Percentiles rank a stretch among this genome's conserved stretches.
phyloP scores from a whole-genome alignment of 2,888 invertebrate genomes.

The Arctia plantaginis region DNA sequence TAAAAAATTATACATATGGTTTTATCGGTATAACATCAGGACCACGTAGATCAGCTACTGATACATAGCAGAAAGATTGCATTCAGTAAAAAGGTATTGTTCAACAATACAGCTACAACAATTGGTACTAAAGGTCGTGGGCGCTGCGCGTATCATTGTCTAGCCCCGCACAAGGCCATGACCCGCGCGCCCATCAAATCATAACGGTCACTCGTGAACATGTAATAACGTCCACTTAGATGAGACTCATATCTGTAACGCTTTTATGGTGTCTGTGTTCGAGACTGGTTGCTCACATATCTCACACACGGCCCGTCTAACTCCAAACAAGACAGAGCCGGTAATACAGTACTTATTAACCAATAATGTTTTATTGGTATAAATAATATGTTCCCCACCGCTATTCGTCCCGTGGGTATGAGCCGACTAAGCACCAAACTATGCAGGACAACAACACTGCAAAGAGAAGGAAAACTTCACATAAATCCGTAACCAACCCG shows the following conservation, averaged over 20 bases:
- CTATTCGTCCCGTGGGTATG: no score
- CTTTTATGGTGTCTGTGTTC: background rate
- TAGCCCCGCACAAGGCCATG: slow-evolving; percentile 41
- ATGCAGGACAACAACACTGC: no score
- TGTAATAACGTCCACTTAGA: slow-evolving; percentile 21
- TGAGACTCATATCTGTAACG: background rate
- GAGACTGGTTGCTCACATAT: background rate
- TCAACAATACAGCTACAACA: background rate
- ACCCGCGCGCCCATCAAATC: slow-evolving; percentile 28
- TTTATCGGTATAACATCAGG: background rate
- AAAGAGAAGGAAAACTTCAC: no score
- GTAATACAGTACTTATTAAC: no score
- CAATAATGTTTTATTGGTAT: no score
- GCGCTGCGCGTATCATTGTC: slow-evolving; percentile 35
- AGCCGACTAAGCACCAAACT: no score
- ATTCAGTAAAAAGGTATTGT: background rate
- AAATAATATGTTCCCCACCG: no score
- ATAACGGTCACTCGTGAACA: slow-evolving; percentile 8
- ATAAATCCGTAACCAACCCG: no score
- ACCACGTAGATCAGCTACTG: background rate
- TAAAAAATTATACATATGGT: background rate
- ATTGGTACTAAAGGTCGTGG: slow-evolving; percentile 16
- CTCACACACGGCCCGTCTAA: background rate
- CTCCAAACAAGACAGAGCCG: background rate
- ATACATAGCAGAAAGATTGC: background rate